Evolutionary conservation across 2,113 vertebrate genomes (phyloP), one percentile per base, ranked within the genome.

Genomic region (Erpornis zantholeuca): DNA sequence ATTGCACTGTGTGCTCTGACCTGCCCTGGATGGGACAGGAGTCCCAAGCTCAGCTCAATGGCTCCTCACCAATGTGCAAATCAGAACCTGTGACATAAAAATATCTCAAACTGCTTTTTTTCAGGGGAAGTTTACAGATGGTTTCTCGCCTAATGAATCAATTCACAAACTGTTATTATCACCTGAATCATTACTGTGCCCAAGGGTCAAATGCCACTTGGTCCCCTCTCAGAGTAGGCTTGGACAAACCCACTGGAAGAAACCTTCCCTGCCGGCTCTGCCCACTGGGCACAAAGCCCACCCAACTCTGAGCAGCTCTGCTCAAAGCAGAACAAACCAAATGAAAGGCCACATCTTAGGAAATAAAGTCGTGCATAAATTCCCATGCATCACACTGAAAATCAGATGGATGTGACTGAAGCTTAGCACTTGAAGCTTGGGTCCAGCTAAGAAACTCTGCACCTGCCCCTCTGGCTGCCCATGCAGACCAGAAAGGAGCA

Each of bases 61-160:
- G 24, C 65, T 47, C 13, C 18, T 54, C 38, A 72, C 7, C 35
- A 63, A 29, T 0, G 0, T 3, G 21, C 15, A 17, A 11, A 12
- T 52, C 89, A 94, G 65, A 94, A 57, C 25, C 22, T 15, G 10
- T 0, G 10, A 36, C 9, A 24, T 5, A 35, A 61, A 61, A 92
- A 47, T 38, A 63, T 10, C 61, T 71, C 45, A 36, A 38, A 56
- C 4, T 33, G 45, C 4, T 11, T 49, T 50, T 44, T 28, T 22
- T 2, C 18, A 35, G 24, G n/a, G 47, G 9, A 31, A 64, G 16
- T 44, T 42, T 52, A 54, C 36, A 53, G 18, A 19, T 49, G 7
- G 14, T 21, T 49, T 92, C 15, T 10, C 33, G 60, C 78, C 16
- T 68, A 53, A 65, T 31, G 7, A 61, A 65, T 21, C 38, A 28